Evolutionary conservation across 2,888 invertebrate genomes (phyloP), one percentile per base, ranked within the genome.

Genomic region (Andrena trimmerana): DNA sequence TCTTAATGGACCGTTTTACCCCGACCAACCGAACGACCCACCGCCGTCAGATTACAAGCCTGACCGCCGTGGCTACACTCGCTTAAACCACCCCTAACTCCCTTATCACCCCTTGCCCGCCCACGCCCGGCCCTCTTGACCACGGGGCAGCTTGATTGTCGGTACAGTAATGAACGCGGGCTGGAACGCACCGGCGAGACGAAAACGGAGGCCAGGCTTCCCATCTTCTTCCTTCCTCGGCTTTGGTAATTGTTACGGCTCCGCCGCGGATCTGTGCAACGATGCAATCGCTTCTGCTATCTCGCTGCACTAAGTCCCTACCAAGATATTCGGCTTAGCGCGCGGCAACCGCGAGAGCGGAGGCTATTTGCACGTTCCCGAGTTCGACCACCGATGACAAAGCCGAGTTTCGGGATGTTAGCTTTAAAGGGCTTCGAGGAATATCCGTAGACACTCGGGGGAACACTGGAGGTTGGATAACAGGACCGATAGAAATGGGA

Each of bases 1-100:
- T 87, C 88, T 90, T 90, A 90, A 90, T 90, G 90, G 90, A 86
- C 84, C 90, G 86, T 90, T 90, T 90, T 88, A 86, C 83, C 85
- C 86, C 86, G 78, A 84, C 87, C 86, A 78, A 81, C 83, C 83
- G 83, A 84, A 86, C 90, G 90, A 90, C 88, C 85, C 83, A 81
- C 86, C 90, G 50, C 87, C 84, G 86, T 83, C 89, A 83, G 90
- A 89, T 90, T 90, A 90, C 89, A 88, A 90, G 87, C 87, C 82
- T 84, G 86, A 84, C 87, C 89, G 74, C 85, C 78, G 84, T 78
- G 80, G 85, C 87, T 88, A 85, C 81, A 86, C 86, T 85, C 85
- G 86, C 89, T 88, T 81, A 85, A 85, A 83, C 86, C 71, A 33
- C 70, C 81, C 84, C 73, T 62, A 62, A 75, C 80, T 62, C 63